phyloP scores from a whole-genome alignment of 2,113 vertebrate species.

The Rostratula benghalensis region DNA sequence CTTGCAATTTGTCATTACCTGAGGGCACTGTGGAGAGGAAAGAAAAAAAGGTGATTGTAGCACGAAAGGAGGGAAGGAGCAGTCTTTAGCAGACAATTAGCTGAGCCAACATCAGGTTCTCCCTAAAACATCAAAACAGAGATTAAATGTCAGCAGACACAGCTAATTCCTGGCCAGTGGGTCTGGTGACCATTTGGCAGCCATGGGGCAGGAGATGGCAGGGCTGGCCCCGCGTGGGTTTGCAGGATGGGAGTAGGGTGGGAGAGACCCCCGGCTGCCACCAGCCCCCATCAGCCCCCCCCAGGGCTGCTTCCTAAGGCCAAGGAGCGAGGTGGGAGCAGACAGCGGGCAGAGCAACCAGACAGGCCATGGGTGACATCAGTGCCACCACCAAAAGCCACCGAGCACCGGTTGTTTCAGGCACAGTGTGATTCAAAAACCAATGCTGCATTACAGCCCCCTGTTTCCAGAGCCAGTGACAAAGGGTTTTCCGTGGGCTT shows the following conservation, averaged over 20 bases:
- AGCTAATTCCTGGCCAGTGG: background rate
- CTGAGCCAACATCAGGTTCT: background rate
- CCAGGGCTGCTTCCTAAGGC: background rate
- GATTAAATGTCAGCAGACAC: background rate
- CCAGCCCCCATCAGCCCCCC: background rate
- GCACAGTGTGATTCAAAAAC: fast-evolving
- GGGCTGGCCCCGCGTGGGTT: fast-evolving
- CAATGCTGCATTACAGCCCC: fast-evolving
- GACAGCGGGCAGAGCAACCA: background rate
- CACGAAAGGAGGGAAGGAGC: conserved; percentile 7
- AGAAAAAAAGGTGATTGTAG: conserved; percentile 1
- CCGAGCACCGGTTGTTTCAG: background rate
- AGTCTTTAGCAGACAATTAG: background rate
- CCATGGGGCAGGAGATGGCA: fast-evolving
- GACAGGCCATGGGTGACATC: background rate
- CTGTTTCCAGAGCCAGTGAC: background rate
- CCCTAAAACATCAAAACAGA: background rate
- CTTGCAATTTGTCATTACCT: conserved; percentile 50
- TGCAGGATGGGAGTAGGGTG: fast-evolving
- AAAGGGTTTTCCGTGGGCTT: background rate
- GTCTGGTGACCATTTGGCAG: background rate
- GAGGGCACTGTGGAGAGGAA: background rate
- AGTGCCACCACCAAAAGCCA: background rate
- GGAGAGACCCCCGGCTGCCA: background rate
- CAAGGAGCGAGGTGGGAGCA: background rate